Evolutionary conservation across 2,113 vertebrate species (phyloP).

Genomic region (Puffinus mauretanicus): DNA sequence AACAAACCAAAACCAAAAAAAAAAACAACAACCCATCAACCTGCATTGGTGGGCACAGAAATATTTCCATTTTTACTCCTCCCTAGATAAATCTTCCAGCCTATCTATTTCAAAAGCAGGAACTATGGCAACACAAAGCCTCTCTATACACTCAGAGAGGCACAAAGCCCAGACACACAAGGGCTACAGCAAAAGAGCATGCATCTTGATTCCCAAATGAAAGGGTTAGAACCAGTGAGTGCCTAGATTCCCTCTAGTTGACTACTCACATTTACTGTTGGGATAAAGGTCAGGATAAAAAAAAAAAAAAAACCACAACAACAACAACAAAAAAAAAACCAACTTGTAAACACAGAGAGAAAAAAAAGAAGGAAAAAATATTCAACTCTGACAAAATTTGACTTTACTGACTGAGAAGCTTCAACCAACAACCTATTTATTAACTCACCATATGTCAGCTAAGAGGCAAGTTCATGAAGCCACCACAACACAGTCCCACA

Average conservation of each 20-base stretch:
- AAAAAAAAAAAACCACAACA: not conserved
- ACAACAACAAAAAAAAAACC: not conserved
- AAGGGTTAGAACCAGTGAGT: not conserved
- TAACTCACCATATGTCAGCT: not conserved
- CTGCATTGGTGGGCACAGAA: not conserved
- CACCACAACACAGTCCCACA: not conserved
- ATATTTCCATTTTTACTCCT: not conserved
- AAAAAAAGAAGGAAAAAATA: not conserved
- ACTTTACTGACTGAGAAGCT: not conserved
- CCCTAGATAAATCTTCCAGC: not conserved
- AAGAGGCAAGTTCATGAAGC: not conserved
- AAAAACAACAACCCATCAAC: not conserved
- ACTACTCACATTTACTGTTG: not conserved
- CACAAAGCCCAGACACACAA: not conserved
- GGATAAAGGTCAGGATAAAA: not conserved
- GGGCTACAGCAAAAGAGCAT: not conserved
- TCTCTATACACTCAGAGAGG: not conserved
- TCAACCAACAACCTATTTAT: not conserved
- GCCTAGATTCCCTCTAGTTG: not conserved
- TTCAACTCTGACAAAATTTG: not conserved
- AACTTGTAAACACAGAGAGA: not conserved
- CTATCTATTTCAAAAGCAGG: not conserved
- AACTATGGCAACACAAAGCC: not conserved
- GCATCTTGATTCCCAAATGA: not conserved
- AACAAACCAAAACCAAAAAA: too few relatives aligned